phyloP scores from a whole-genome alignment of 2,888 invertebrate species.

The Lithophane leautieri region DNA sequence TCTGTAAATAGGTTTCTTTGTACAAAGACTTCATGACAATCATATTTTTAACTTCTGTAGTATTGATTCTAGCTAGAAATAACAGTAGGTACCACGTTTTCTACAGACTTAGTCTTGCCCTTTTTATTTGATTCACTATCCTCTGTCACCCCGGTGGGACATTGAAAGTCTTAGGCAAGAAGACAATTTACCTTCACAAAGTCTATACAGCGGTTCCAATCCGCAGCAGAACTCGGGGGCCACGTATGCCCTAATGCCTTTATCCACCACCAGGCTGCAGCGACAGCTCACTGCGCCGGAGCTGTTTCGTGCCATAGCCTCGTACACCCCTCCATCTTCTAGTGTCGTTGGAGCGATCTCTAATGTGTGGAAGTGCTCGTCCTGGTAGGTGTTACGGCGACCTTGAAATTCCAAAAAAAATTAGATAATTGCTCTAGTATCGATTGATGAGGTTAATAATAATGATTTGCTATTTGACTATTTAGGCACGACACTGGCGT shows the following conservation, averaged over 20 bases:
- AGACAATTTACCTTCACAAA: slow-evolving; percentile 89
- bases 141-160: background rate
- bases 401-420: slow-evolving; percentile 75
- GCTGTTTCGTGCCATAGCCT: slow-evolving; percentile 94
- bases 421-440: background rate
- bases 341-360: slow-evolving; percentile 94
- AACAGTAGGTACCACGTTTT: no score
- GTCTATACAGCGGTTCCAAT: slow-evolving; percentile 92
- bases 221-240: slow-evolving; percentile 94
- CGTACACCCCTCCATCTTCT: slow-evolving; percentile 95
- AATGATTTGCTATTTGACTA: background rate
- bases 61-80: background rate
- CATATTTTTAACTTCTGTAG: background rate
- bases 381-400: slow-evolving; percentile 91
- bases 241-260: slow-evolving; percentile 95
- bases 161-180: background rate
- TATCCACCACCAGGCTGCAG: slow-evolving; percentile 94
- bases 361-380: slow-evolving; percentile 95
- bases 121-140: background rate
- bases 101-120: background rate
- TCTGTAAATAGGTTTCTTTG: no score
- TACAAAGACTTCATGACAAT: no score
- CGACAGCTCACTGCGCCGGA: slow-evolving; percentile 95
- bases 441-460: background rate
- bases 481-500: background rate